Evolutionary conservation across 2,888 invertebrate genomes (phyloP).

Genomic region (Lycophotia porphyrea): DNA sequence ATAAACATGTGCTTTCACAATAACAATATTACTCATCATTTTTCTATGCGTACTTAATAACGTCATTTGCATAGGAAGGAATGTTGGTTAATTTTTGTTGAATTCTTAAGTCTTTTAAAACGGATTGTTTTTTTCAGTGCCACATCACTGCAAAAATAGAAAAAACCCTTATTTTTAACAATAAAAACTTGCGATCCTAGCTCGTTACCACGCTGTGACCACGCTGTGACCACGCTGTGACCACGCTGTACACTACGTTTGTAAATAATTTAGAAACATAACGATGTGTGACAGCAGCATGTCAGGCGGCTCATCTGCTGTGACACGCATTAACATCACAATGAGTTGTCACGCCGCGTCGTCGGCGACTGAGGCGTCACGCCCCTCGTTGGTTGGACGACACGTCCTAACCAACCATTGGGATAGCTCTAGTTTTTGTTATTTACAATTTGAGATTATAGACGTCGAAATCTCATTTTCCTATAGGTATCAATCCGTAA

Average conservation of each 20-base stretch:
- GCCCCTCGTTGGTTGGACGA: conserved; percentile 5
- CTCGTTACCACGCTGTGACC: conserved; percentile 6
- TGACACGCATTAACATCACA: conserved; percentile 70
- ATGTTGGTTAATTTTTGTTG: background rate
- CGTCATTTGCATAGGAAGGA: background rate
- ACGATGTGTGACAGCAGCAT: conserved; percentile 44
- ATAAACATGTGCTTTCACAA: conserved; percentile 13
- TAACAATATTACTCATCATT: conserved; percentile 34
- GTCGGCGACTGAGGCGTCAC: conserved; percentile 29
- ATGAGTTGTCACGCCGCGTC: conserved; percentile 46
- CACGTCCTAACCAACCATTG: conserved; percentile 1
- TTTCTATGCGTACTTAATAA: background rate
- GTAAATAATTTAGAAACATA: conserved; percentile 27
- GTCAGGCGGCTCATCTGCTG: conserved; percentile 36
- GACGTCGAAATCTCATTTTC: background rate
- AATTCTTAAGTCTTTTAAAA: background rate
- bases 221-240: conserved; percentile 7
- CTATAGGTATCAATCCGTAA: background rate
- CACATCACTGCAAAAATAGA: background rate
- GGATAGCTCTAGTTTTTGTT: conserved; percentile 1
- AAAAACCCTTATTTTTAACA: background rate
- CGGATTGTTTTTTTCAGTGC: background rate
- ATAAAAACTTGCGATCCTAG: background rate
- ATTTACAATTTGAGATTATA: background rate
- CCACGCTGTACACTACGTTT: conserved; percentile 6